Conservation (phyloP, 2,888 invertebrate genomes). For the Drosophila borealis region DNA sequence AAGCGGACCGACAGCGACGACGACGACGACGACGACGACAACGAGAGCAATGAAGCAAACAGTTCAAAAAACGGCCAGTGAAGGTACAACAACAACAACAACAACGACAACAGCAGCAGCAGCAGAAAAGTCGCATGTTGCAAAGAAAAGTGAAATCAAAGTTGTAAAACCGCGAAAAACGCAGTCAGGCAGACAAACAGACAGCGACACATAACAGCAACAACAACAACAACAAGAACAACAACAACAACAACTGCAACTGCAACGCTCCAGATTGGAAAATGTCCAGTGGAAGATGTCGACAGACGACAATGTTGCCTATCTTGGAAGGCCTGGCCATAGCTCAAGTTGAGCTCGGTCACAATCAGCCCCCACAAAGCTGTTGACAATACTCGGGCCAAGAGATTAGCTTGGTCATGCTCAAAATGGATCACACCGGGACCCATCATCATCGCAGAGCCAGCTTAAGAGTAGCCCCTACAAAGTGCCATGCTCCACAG, state of each 20-base stretch:
- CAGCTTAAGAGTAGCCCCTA: constrained; percentile 24
- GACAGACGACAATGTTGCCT: constrained; percentile 52
- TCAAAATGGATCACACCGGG: constrained; percentile 58
- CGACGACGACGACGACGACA: constrained; percentile 35
- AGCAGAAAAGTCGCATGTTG: constrained; percentile 71
- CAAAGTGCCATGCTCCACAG: not conserved
- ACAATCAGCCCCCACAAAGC: constrained; percentile 61
- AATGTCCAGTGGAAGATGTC: constrained; percentile 72
- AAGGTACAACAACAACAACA: constrained; percentile 69
- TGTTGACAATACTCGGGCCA: constrained; percentile 49
- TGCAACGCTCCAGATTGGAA: constrained; percentile 65
- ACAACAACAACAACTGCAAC: constrained; percentile 33
- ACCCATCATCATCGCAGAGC: constrained; percentile 43
- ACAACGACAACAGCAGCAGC: constrained; percentile 41
- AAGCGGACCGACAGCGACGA: constrained; percentile 57
- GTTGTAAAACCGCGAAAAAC: constrained; percentile 81
- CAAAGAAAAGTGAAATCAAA: constrained; percentile 81
- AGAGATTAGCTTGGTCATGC: constrained; percentile 56
- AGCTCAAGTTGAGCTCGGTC: constrained; percentile 29
- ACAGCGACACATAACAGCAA: constrained; percentile 70
- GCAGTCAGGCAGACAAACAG: constrained; percentile 73
- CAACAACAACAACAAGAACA: constrained; percentile 44
- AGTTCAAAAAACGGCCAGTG: constrained; percentile 76
- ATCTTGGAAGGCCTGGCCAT: constrained; percentile 42
- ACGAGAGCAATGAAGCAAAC: constrained; percentile 74